Base-by-base conservation (phyloP, 2,113 vertebrate genomes). In the Rhodinocichla rosea region DNA sequence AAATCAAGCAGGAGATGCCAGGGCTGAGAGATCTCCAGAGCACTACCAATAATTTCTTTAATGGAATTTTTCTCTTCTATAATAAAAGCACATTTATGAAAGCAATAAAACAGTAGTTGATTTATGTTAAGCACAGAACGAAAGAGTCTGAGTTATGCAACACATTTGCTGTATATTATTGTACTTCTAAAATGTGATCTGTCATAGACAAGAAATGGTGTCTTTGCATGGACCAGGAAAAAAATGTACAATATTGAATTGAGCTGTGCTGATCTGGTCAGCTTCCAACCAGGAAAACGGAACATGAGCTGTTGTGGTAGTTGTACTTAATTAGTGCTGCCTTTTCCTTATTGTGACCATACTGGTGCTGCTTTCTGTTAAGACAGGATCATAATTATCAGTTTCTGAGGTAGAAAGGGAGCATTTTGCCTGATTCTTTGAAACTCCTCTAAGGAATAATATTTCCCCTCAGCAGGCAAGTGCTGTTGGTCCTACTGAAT, bases 401-500 rank as follows among this genome's bases (percentile, higher is more conserved):
- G 39, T 85, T 95, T 82, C 77, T 89, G 49, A 71, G 82, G 65
- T 76, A 80, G 71, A 92, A 94, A 37, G 14, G 65, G 74, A 91
- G 32, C 44, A 35, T 93, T 92, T 80, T 91, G 75, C 95, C 52
- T 82, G 82, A 73, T 80, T 87, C 90, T 89, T 93, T 95, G 70
- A 74, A 89, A 67, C 56, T 87, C 32, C 64, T 77, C 91, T 63
- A 12, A 77, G 63, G 85, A 81, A 83, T 85, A 53, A 65, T 49
- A 35, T 32, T 83, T 77, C 95, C 83, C 65, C 81, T 91, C 52
- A 68, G 80, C 71, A 91, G 64, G 30, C 62, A 59, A 2, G 1
- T 83, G 82, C 87, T 93, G 65, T 81, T 85, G 79, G 94, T 95
- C 79, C 75, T 87, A 39, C 92, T 57, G 91, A 83, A 92, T 91